These are phyloP conservation scores for Neolamprologus hecqui DNA, from an alignment of 2,113 vertebrate genomes.

Conservation along the genomic window DNA sequence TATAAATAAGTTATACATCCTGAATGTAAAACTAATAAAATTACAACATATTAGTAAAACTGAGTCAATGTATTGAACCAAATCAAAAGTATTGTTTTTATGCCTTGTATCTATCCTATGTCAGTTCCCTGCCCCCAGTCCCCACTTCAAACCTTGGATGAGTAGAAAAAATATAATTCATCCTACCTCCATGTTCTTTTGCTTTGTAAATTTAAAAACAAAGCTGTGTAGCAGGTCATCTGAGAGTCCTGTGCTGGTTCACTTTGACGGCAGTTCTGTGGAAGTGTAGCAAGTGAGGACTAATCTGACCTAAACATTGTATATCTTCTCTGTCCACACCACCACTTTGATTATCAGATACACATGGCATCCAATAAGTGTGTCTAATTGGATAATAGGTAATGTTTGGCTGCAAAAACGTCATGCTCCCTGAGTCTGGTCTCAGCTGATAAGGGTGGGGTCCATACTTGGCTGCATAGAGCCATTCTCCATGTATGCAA, in stretches of 20 bases:
- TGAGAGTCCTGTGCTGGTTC: not conserved
- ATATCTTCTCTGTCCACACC: conserved; percentile 29
- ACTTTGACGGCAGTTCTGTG: not conserved
- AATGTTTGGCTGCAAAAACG: not conserved
- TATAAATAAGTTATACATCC: not conserved
- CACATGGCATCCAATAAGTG: not conserved
- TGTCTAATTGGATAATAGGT: not conserved
- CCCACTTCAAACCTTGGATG: not conserved
- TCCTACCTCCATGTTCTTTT: not conserved
- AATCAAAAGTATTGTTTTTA: not conserved
- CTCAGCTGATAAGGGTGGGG: conserved; percentile 58
- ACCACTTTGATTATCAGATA: not conserved
- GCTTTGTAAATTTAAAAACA: not conserved
- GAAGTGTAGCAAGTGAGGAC: not conserved
- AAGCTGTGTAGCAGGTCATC: not conserved
- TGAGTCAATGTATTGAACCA: not conserved
- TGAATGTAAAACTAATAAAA: not conserved
- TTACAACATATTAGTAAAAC: not conserved
- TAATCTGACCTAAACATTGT: not conserved
- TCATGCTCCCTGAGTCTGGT: conserved; percentile 29
- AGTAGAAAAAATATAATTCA: not conserved
- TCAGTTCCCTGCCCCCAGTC: not conserved
- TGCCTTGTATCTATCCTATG: not conserved
- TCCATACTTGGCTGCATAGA: not conserved
- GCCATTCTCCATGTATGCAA: not conserved